phyloP scores from a whole-genome alignment of 2,888 invertebrate genomes.

The Dasysyrphus tricinctus region DNA sequence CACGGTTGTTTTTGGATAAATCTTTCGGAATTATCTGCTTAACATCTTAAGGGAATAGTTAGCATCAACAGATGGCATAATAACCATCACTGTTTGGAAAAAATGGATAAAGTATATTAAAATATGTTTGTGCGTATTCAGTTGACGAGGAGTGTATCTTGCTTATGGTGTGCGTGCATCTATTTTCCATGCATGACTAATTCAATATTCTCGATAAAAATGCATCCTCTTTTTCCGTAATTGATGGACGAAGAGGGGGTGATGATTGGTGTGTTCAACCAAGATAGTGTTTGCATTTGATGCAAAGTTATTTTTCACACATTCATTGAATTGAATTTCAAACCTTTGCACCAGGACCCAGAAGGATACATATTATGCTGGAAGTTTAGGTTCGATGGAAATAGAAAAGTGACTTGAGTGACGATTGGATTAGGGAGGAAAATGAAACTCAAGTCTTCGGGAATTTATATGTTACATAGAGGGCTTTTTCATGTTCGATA shows the following conservation, averaged over 20 bases:
- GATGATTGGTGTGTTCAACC: neutral
- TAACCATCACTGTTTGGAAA: too few species aligned
- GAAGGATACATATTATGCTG: neutral
- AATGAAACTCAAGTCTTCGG: neutral
- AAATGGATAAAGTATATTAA: too few species aligned
- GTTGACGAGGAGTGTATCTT: too few species aligned
- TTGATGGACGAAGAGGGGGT: neutral
- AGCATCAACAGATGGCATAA: too few species aligned
- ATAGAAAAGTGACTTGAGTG: neutral
- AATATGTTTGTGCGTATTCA: too few species aligned
- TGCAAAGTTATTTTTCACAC: constrained; percentile 15
- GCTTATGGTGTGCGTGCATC: too few species aligned
- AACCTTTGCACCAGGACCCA: neutral
- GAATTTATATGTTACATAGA: neutral
- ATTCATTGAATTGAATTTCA: constrained; percentile 15
- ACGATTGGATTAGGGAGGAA: too few species aligned
- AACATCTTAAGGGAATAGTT: too few species aligned
- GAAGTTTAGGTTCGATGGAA: neutral
- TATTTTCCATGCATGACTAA: constrained; percentile 11
- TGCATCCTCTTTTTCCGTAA: neutral
- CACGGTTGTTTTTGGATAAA: too few species aligned
- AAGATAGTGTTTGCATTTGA: constrained; percentile 4
- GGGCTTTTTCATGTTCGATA: neutral
- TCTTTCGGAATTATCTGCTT: too few species aligned
- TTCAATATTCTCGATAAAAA: neutral